Evolutionary conservation across 2,113 vertebrate genomes (phyloP), one percentile per base, ranked within the genome.

Genomic region (Thalassoma bifasciatum): DNA sequence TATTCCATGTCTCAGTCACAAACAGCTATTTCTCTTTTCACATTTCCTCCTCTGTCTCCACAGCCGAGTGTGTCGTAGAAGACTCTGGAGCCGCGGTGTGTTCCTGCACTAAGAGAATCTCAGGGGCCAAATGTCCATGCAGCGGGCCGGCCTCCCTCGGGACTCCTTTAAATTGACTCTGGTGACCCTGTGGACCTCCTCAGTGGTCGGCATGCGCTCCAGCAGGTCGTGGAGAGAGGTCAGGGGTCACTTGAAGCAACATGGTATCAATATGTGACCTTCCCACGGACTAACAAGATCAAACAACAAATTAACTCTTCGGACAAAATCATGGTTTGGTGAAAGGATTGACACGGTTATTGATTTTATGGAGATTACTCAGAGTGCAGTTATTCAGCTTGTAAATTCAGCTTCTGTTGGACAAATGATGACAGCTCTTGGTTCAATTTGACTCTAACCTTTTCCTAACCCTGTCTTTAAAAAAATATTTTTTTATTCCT

Each of bases 161-260:
- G 89, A 86, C 36, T 58, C 66, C 47, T 75, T 37, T 51, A 49
- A 78, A 84, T 70, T 73, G 76, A 81, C 84, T 86, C 50, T 77
- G 47, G 74, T 79, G 91, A 92, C 91, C 91, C 46, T 77, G 80
- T 63, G 63, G 50, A 67, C 81, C 67, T 83, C 81, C 69, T 76
- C 64, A 16, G 69, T 77, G 72, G 75, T 72, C 66, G 77, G 69
- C 86, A 65, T 77, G 53, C 49, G 63, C 62, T 89, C 79, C 60
- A 64, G 79, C 77, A 70, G 86, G 83, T 85, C 75, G 21, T 80
- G 17, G 44, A 2, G 9, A 86, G 70, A 69, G 89, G 81, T 88
- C 87, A 85, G 59, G 38, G 84, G 83, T 81, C 67, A 36, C 9
- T 40, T n/a, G 23, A 77, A 69, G 64, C 67, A 75, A 77, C 64